A percentile compares a stretch with the other conserved stretches of the same genome.
Conservation (phyloP, 2,888 invertebrate genomes). For the Chydorus sphaericus region DNA sequence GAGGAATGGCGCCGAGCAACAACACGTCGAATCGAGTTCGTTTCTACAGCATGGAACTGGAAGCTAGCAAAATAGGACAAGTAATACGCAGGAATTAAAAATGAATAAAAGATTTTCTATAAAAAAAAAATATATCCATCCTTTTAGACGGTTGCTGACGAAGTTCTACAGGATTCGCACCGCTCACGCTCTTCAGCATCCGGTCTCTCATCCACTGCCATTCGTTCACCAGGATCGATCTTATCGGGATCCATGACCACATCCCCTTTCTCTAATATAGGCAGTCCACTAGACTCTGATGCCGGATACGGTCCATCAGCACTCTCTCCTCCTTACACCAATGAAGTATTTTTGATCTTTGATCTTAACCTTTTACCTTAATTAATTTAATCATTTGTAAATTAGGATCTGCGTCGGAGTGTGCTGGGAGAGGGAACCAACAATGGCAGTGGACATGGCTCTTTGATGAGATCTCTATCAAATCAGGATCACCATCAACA, state of each 20-base stretch:
- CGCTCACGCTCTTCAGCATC: conserved; percentile 21
- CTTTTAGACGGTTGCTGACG: conserved; percentile 40
- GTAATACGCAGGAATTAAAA: too few relatives aligned
- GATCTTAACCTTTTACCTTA: too few relatives aligned
- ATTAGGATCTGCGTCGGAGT: conserved; percentile 31
- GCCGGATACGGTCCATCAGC: background rate
- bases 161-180: conserved; percentile 46
- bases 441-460: too few relatives aligned
- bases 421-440: background rate
- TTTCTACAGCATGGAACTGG: conserved; percentile 57
- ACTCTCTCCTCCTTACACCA: too few relatives aligned
- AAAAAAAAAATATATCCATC: background rate
- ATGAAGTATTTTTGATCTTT: background rate
- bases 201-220: conserved; percentile 19
- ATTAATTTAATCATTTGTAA: conserved; percentile 23
- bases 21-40: conserved; percentile 22
- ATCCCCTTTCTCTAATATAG: conserved; percentile 34
- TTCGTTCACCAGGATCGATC: conserved; percentile 11
- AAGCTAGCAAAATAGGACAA: conserved; percentile 69
- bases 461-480: too few relatives aligned
- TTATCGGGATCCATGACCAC: conserved; percentile 10
- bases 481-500: too few relatives aligned
- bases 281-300: conserved; percentile 27
- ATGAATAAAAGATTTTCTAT: too few relatives aligned
- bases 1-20: background rate